Conservation (phyloP, 2,113 vertebrate species). For the Clarias macrocephalus region DNA sequence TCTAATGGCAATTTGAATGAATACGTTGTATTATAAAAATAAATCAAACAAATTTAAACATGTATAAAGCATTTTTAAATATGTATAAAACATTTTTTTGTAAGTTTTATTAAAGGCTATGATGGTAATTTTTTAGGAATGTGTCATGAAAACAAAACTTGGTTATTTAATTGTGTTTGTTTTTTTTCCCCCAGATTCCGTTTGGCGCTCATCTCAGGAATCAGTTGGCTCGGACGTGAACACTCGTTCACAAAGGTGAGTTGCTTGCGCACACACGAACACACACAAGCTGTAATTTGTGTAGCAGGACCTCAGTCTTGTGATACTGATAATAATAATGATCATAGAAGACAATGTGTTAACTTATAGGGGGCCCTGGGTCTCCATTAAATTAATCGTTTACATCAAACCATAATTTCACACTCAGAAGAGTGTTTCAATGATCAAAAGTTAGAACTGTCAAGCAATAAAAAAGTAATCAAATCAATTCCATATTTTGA, state of each 20-base stretch:
- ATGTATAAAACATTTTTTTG: background rate
- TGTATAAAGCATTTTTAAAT: too few species aligned
- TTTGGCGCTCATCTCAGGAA: conserved; percentile 52
- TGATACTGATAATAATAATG: background rate
- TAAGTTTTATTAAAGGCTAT: background rate
- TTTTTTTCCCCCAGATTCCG: conserved; percentile 50
- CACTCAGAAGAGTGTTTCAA: background rate
- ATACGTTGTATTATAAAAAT: too few species aligned
- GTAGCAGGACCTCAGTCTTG: background rate
- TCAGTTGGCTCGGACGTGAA: conserved; percentile 52
- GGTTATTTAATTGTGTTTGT: background rate
- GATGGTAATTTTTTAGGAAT: background rate
- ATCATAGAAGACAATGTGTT: background rate
- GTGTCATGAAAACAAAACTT: background rate
- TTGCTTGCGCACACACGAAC: background rate
- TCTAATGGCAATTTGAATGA: too few species aligned
- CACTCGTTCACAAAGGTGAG: conserved; percentile 66
- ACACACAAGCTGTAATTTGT: conserved; percentile 40
- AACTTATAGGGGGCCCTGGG: background rate
- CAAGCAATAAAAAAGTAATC: too few species aligned
- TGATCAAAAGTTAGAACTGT: too few species aligned
- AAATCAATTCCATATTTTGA: too few species aligned
- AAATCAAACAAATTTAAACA: too few species aligned
- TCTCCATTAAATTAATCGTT: background rate
- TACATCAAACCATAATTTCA: background rate